Conservation (phyloP, 2,797 vertebrate species). For the Betta splendens region DNA sequence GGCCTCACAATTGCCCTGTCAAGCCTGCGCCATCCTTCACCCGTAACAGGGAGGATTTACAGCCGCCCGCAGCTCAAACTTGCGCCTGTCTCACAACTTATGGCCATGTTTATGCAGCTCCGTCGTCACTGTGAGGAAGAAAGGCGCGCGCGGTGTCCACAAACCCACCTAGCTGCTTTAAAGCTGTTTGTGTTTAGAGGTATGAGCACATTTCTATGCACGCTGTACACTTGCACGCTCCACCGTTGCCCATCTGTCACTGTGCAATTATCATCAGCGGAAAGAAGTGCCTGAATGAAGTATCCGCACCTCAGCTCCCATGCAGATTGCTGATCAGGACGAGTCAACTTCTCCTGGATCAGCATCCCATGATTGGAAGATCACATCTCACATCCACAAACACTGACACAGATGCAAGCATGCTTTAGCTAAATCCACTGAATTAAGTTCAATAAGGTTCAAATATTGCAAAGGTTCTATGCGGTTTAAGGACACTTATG, state of each 20-base stretch:
- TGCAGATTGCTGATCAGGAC: conserved; percentile 57
- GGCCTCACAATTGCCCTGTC: conserved; percentile 54
- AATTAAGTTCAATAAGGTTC: conserved; percentile 66
- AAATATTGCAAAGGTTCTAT: conserved; percentile 56
- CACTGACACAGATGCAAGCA: conserved; percentile 56
- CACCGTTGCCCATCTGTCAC: conserved; percentile 74
- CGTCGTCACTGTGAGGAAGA: conserved; percentile 13
- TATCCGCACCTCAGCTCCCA: conserved; percentile 51
- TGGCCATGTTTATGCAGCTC: conserved; percentile 16
- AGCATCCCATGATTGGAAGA: conserved; percentile 46
- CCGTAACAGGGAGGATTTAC: conserved; percentile 42
- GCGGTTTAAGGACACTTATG: conserved; percentile 55
- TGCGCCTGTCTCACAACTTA: conserved; percentile 30
- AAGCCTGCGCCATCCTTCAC: conserved; percentile 49
- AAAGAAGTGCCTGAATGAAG: conserved; percentile 48
- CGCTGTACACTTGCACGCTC: conserved; percentile 42
- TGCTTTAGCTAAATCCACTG: conserved; percentile 53
- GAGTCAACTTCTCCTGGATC: conserved; percentile 58
- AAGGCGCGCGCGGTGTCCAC: conserved; percentile 30
- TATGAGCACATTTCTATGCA: conserved; percentile 68
- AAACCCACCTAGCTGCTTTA: conserved; percentile 44
- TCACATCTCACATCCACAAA: conserved; percentile 60
- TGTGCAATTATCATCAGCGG: conserved; percentile 66
- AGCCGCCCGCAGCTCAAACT: conserved; percentile 24
- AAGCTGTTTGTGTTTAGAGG: conserved; percentile 53